phyloP scores from a whole-genome alignment of 2,888 invertebrate genomes.

The Dendrolimus houi region DNA sequence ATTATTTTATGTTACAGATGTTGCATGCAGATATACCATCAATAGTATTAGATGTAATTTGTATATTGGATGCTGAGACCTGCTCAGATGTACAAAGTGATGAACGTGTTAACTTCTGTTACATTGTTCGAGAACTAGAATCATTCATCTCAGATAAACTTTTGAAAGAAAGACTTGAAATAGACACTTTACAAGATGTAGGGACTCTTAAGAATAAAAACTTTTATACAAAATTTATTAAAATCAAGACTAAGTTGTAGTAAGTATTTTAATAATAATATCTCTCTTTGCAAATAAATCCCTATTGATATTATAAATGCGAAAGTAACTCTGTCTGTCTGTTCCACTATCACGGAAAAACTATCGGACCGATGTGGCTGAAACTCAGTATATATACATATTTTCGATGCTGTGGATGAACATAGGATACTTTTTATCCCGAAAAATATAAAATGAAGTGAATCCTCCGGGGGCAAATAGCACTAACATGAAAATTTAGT shows the following conservation, averaged over 20 bases:
- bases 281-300: too few species aligned
- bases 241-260: slow-evolving; percentile 98
- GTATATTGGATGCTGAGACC: slow-evolving; percentile 90
- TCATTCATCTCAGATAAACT: slow-evolving; percentile 90
- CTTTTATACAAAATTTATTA: slow-evolving; percentile 96
- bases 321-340: too few species aligned
- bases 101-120: slow-evolving; percentile 85
- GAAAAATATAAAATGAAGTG: too few species aligned
- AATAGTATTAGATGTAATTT: slow-evolving; percentile 88
- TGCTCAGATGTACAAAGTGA: slow-evolving; percentile 81
- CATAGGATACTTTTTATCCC: too few species aligned
- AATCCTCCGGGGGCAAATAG: too few species aligned
- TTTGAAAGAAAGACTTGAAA: slow-evolving; percentile 93
- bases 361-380: too few species aligned
- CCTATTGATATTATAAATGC: too few species aligned
- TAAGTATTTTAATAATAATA: slow-evolving; percentile 75
- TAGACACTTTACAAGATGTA: slow-evolving; percentile 94
- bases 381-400: too few species aligned
- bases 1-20: slow-evolving; percentile 63
- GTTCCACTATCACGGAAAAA: too few species aligned
- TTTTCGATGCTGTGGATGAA: too few species aligned
- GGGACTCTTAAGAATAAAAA: slow-evolving; percentile 92
- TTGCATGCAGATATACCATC: slow-evolving; percentile 89
- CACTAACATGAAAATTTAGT: too few species aligned
- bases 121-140: slow-evolving; percentile 86